These are phyloP conservation scores for Parazoanthus swiftii DNA, from an alignment of 92 coral and sea anemone genomes.

Conservation along the genomic window DNA sequence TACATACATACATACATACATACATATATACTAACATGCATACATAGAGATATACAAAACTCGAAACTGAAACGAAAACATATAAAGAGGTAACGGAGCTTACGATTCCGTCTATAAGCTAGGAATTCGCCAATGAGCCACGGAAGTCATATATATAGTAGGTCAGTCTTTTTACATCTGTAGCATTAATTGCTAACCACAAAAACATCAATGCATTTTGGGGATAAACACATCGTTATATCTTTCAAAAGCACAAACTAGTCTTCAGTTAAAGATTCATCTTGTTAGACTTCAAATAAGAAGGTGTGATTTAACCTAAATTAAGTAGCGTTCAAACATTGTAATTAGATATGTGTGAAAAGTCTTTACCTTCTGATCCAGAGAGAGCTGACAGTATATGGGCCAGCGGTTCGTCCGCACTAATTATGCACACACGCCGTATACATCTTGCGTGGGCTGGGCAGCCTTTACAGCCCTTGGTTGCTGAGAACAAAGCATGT, in stretches of 20 bases:
- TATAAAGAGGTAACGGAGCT: not conserved
- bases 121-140: not conserved
- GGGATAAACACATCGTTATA: no score
- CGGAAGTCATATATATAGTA: no score
- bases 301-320: not conserved
- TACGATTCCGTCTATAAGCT: not conserved
- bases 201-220: no score
- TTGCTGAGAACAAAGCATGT: constrained; percentile 19
- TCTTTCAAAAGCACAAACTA: no score
- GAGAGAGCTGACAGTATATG: constrained; percentile 85
- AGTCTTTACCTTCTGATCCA: constrained; percentile 65
- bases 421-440: constrained; percentile 82
- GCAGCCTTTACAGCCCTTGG: constrained; percentile 77
- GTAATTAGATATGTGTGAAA: not conserved
- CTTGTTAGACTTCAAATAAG: no score
- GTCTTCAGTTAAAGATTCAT: no score
- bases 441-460: constrained; percentile 79
- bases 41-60: no score
- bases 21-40: no score
- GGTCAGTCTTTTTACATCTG: no score
- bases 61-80: no score
- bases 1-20: no score
- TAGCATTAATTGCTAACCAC: no score
- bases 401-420: constrained; percentile 86
- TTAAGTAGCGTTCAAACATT: not conserved